phyloP scores from a whole-genome alignment of 2,888 invertebrate genomes.

The Orthosia cruda region DNA sequence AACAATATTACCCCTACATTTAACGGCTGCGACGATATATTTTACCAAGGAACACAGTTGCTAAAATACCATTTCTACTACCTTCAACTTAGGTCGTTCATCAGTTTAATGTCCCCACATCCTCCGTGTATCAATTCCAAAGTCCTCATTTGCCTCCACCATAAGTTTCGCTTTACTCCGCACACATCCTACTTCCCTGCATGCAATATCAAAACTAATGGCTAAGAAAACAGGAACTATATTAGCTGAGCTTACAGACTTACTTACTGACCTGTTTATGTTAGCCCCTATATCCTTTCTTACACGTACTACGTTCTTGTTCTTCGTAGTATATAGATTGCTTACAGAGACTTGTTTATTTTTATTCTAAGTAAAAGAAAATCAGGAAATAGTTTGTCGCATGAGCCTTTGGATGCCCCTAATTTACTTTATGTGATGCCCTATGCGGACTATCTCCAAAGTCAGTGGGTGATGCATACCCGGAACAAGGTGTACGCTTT shows the following conservation, averaged over 20 bases:
- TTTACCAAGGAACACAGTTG: slow-evolving; percentile 45
- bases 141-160: slow-evolving; percentile 86
- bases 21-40: slow-evolving; percentile 37
- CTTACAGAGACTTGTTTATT: slow-evolving; percentile 66
- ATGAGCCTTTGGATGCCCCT: slow-evolving; percentile 51
- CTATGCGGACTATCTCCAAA: slow-evolving; percentile 19
- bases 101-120: slow-evolving; percentile 67
- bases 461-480: slow-evolving; percentile 18
- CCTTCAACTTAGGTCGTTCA: slow-evolving; percentile 60
- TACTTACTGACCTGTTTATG: slow-evolving; percentile 85
- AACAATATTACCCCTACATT: slow-evolving; percentile 52
- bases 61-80: slow-evolving; percentile 47
- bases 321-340: slow-evolving; percentile 66
- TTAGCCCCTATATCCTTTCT: slow-evolving; percentile 79
- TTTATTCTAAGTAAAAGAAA: slow-evolving; percentile 66
- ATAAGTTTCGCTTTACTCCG: slow-evolving; percentile 86
- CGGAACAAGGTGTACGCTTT: neutral
- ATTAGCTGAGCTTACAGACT: slow-evolving; percentile 79
- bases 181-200: slow-evolving; percentile 76
- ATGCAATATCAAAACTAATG: slow-evolving; percentile 86
- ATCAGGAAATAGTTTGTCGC: slow-evolving; percentile 64
- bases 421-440: slow-evolving; percentile 54
- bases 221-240: slow-evolving; percentile 79
- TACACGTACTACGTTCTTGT: slow-evolving; percentile 80
- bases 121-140: slow-evolving; percentile 72